Evolutionary conservation across 2,113 vertebrate species (phyloP), one percentile per base, ranked within the genome.

Genomic region (Phaethornis superciliosus): DNA sequence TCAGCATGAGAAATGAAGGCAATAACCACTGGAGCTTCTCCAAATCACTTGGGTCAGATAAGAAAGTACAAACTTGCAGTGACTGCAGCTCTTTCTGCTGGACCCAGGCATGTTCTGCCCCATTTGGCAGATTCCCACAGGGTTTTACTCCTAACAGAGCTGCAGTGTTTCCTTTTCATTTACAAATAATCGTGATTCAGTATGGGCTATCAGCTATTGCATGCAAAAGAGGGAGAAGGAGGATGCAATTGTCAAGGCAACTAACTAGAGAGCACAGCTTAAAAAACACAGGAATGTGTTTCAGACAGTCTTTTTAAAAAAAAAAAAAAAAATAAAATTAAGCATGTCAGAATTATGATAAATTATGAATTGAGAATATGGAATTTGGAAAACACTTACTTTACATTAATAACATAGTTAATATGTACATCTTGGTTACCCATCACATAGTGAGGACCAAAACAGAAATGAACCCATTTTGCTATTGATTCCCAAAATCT

Each of bases 161-260:
- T 52, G 80, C 72, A 93, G 85, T 91, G 71, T 95, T 94, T 75
- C 64, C 85, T 75, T 93, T 95, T 64, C 88, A 81, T 62, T 94
- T 60, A 91, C 74, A 95, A 93, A 81, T 85, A 92, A 62, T 51
- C 69, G 55, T 8, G 4, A 94, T 78, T 93, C 93, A 95, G 88
- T 52, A 32, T 0, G 5, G 84, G 89, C 86, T 95, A 90, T 94
- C 84, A 76, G 75, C 74, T 93, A 79, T n/a, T 83, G 27, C 63
- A 37, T 30, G 26, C 80, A 85, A 42, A 85, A 85, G 81, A 70
- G 35, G 44, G 52, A 91, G 15, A 59, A 85, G 82, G 81, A 93
- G 89, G 68, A 94, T 81, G 51, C 23, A 88, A 85, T 78, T 90
- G 82, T 90, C 88, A 92, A 80, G 68, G 79, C 79, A 95, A 82